These are phyloP conservation scores for Drosophila athabasca DNA, from an alignment of 1,140 invertebrate species.

Conservation along the genomic window DNA sequence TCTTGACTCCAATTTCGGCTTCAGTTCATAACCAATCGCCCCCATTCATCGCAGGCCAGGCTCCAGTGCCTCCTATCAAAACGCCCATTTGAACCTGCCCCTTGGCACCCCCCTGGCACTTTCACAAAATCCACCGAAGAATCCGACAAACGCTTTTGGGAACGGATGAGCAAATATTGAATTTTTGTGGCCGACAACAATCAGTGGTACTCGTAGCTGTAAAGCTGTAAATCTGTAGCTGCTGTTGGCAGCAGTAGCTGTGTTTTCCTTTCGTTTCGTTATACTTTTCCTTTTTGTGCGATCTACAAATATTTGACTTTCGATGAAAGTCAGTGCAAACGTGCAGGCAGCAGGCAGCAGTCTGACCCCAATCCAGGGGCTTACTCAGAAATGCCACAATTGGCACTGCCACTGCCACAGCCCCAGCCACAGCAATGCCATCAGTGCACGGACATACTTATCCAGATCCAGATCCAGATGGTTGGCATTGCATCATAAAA, in stretches of 20 bases:
- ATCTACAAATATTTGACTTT: conserved; percentile 78
- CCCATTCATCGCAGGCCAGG: conserved; percentile 58
- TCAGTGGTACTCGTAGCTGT: conserved; percentile 2
- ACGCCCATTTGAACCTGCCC: conserved; percentile 69
- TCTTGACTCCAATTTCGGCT: conserved; percentile 25
- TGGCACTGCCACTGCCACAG: neutral
- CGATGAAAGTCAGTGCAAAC: conserved; percentile 71
- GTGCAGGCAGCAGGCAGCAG: conserved; percentile 46
- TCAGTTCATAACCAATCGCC: conserved; percentile 50
- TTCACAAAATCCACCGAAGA: conserved; percentile 63
- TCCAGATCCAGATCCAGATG: conserved; percentile 52
- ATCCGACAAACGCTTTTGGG: conserved; percentile 42
- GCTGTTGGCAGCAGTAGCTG: neutral
- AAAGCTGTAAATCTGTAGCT: neutral
- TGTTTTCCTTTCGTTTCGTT: conserved; percentile 77
- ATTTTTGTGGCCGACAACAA: conserved; percentile 47
- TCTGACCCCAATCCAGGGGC: conserved; percentile 60
- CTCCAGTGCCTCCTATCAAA: conserved; percentile 40
- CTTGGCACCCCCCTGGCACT: conserved; percentile 49
- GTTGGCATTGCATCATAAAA: conserved; percentile 55
- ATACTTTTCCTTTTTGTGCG: conserved; percentile 71
- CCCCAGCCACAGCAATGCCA: neutral
- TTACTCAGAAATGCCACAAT: conserved; percentile 49
- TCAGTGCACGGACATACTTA: conserved; percentile 41
- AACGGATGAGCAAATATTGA: conserved; percentile 72